phyloP scores from a whole-genome alignment of 2,888 invertebrate genomes.

The Brachynemurus nebulosus region DNA sequence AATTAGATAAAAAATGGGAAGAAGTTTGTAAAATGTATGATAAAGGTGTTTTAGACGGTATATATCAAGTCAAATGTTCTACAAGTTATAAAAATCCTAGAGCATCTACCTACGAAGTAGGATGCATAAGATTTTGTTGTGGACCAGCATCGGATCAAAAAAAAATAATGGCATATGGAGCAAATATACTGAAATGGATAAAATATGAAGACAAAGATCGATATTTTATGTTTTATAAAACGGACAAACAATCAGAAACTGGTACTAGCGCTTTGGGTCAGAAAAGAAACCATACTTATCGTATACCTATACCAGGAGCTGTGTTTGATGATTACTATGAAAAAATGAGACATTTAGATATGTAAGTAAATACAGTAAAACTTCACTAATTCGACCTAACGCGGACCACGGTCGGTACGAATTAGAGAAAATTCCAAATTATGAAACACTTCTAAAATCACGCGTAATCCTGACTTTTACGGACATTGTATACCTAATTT shows the following conservation, averaged over 20 bases:
- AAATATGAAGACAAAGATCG: not conserved
- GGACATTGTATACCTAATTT: no score
- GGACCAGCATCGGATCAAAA: not conserved
- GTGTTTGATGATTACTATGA: no score
- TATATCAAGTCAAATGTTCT: not conserved
- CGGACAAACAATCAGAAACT: not conserved
- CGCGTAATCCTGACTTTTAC: no score
- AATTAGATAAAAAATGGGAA: not conserved
- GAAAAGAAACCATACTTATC: not conserved
- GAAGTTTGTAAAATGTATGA: not conserved
- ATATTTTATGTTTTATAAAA: not conserved
- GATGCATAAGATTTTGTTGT: not conserved
- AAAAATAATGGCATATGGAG: not conserved
- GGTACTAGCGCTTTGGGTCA: not conserved
- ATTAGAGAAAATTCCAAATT: no score
- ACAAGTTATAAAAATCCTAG: not conserved
- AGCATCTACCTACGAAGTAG: not conserved
- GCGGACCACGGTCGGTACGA: no score
- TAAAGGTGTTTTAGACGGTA: not conserved
- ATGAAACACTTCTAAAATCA: no score
- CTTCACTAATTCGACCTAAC: no score
- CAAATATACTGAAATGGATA: not conserved
- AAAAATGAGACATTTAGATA: no score
- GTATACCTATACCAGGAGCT: no score
- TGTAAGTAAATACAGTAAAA: no score